Conservation (phyloP, 2,888 invertebrate genomes). For the Apamea sordens region DNA sequence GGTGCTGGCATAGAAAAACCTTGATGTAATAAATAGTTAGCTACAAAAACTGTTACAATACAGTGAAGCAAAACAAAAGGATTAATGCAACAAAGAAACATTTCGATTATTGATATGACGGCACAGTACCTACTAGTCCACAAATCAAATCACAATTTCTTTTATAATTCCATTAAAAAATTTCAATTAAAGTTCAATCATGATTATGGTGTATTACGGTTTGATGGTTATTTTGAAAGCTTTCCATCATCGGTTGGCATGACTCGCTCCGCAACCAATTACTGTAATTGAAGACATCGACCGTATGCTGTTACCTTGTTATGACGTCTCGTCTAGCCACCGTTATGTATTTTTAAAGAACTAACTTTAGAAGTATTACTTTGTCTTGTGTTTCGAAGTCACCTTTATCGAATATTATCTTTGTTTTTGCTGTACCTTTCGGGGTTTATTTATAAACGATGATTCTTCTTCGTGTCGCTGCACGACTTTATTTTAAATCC, state of each 20-base stretch:
- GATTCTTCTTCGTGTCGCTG: no score
- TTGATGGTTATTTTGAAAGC: conserved; percentile 68
- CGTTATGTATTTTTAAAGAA: neutral
- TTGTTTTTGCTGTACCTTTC: neutral
- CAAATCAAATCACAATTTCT: conserved; percentile 13
- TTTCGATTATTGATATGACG: neutral
- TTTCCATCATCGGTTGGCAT: conserved; percentile 66
- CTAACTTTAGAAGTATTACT: neutral
- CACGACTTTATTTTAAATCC: no score
- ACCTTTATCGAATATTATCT: neutral
- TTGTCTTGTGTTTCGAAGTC: neutral
- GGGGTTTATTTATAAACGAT: no score
- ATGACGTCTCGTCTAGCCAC: neutral
- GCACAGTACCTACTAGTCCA: neutral
- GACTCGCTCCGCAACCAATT: conserved; percentile 66
- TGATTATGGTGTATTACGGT: conserved; percentile 30
- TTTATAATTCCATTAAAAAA: conserved; percentile 26
- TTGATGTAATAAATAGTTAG: neutral
- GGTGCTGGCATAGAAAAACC: neutral
- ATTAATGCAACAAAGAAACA: neutral
- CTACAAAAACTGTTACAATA: neutral
- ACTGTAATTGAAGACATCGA: conserved; percentile 64
- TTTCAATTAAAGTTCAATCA: conserved; percentile 31
- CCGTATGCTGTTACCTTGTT: conserved; percentile 21
- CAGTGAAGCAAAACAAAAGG: neutral